Evolutionary conservation across 2,113 vertebrate species (phyloP), one percentile per base, ranked within the genome.

Genomic region (Dendropsophus ebraccatus): DNA sequence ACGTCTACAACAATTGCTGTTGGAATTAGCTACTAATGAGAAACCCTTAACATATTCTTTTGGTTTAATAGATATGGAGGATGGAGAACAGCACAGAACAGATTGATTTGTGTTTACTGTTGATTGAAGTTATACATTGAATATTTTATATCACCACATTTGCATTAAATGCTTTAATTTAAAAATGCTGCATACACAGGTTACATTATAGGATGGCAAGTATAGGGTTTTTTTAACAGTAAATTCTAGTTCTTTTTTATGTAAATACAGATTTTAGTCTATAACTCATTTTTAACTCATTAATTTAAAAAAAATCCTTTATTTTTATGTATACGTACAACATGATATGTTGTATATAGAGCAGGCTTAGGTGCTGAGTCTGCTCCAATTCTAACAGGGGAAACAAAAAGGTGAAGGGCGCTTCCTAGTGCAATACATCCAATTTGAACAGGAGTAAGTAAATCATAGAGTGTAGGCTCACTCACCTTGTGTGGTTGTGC

Each of bases 1-100:
- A 50, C 60, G 79, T 69, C 78, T 54, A 78, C 60, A 79, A 56
- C 58, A 56, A 69, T 69, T 47, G 28, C 84, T 70, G 74, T 85
- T 85, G 79, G 75, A 85, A 79, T 85, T 79, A 85, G 32, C 60
- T 37, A 35, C 84, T 85, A 85, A 85, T 85, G 84, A 70, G 84
- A 78, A 76, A 67, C 60, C 62, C 75, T 69, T 67, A 70, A 85
- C 58, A 79, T 85, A 77, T 85, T 85, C 60, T 85, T 67, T 65
- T 85, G 28, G 54, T 85, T 69, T 67, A 78, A 85, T 79, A 70
- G 45, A 85, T 54, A 45, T 79, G 32, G 45, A 78, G 49, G 49
- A 52, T 47, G 37, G 12, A 79, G 54, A 79, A 41, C 60, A 79
- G 35, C 62, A 45, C 30, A 65, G 41, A 52, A 70, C 84, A 79